Evolutionary conservation across 2,888 invertebrate species (phyloP), one percentile per base, ranked within the genome.

Genomic region (Ochropleura plecta): DNA sequence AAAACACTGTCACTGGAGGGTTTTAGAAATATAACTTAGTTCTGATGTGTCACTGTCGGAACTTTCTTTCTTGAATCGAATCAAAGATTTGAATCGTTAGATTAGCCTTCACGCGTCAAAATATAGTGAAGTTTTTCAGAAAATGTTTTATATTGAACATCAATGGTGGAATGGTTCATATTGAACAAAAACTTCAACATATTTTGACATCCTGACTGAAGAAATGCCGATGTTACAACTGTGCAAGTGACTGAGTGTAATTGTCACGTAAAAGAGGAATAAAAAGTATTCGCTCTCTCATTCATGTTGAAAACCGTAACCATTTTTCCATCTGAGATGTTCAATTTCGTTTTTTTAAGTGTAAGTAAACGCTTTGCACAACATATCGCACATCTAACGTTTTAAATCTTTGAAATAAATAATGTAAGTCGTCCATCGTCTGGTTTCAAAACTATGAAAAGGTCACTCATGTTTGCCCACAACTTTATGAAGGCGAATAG

Each of bases 21-120:
- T 65, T 69, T 69, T 44, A 20, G 14, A 48, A 53, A 66, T 44
- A 62, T 46, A 71, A 51, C 46, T 72, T 72, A 7, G 42, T 51
- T 46, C 40, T 63, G 55, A 79, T 46, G 57, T 64, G 72, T 79
- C 73, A 9, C 16, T 0, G 48, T 63, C 20, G n/a, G 55, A 51
- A 79, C 40, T 79, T 63, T 30, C 14, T 59, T 55, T 62, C 20
- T 44, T 12, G n/a, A 7, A 12, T 44, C 14, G 46, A n/a, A 7
- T 44, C n/a, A 44, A 62, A 44, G n/a, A 62, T 62, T 44, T 62
- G 12, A n/a, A 44, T 44, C n/a, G n/a, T 62, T 12, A 62, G 44
- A 62, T 44, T 62, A 7, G 12, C 18, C 44, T 20, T 62, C 0
- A 8, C 44, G 44, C 12, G 12, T 42, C 9, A 18, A 59, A 40